phyloP scores from a whole-genome alignment of 2,888 invertebrate genomes.

The Meiosimyza decipiens region DNA sequence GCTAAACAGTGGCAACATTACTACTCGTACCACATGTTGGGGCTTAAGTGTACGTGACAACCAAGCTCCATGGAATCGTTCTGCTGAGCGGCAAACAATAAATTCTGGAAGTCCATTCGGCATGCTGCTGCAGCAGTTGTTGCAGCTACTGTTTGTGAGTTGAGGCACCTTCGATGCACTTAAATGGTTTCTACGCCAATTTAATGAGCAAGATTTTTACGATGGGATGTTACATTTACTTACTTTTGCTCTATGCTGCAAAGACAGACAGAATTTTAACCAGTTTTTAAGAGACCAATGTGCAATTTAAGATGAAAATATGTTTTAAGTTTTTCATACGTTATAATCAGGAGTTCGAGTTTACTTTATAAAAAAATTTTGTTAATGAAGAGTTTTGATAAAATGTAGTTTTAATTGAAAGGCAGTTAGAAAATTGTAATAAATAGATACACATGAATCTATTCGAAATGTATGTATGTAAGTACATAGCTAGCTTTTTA shows the following conservation, averaged over 20 bases:
- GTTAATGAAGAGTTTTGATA: too few species aligned
- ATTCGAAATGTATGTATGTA: too few species aligned
- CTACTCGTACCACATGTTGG: not conserved
- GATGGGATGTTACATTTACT: not conserved
- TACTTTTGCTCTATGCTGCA: not conserved
- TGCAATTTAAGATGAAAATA: too few species aligned
- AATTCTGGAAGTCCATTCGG: not conserved
- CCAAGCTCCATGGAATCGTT: not conserved
- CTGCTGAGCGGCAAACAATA: not conserved
- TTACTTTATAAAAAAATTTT: too few species aligned
- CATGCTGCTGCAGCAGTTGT: not conserved
- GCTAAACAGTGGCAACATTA: constrained; percentile 1
- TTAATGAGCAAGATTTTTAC: not conserved
- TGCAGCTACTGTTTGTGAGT: constrained; percentile 6
- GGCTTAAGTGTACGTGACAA: constrained; percentile 28
- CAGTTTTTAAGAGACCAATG: too few species aligned
- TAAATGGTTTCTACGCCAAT: constrained; percentile 11
- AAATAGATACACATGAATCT: too few species aligned
- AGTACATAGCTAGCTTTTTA: too few species aligned
- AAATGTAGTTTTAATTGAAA: too few species aligned
- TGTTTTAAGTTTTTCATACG: too few species aligned
- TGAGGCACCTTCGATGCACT: constrained; percentile 25
- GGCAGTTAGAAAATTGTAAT: too few species aligned
- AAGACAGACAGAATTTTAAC: not conserved
- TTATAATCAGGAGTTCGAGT: too few species aligned